Conservation (phyloP, 1,140 invertebrate genomes). For the Drosophila funebris region DNA sequence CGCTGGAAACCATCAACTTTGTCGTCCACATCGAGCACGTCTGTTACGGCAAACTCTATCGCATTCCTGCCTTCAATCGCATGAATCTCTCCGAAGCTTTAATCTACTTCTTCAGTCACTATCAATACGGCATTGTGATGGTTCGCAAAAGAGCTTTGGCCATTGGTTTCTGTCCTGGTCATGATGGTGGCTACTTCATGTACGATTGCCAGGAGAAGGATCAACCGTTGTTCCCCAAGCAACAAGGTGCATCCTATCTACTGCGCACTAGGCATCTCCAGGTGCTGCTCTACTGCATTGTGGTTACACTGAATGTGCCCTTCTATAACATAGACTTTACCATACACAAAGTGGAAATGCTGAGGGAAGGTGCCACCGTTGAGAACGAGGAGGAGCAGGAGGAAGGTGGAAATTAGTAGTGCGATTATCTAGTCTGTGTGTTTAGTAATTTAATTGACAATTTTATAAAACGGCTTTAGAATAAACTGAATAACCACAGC, state of each 20-base stretch:
- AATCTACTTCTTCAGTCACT: conserved; percentile 86
- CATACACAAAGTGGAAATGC: conserved; percentile 77
- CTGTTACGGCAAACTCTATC: conserved; percentile 86
- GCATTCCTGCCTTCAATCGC: conserved; percentile 84
- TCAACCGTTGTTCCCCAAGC: conserved; percentile 85
- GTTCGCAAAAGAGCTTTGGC: conserved; percentile 85
- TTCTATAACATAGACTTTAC: conserved; percentile 78
- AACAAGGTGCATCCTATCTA: conserved; percentile 85
- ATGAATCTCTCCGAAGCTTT: conserved; percentile 87
- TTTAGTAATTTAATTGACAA: background rate
- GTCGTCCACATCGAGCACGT: conserved; percentile 85
- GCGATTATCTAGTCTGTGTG: background rate
- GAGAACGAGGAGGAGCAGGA: conserved; percentile 67
- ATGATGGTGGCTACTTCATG: conserved; percentile 86
- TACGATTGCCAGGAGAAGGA: conserved; percentile 87
- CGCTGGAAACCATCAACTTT: conserved; percentile 85
- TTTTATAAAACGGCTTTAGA: conserved; percentile 17
- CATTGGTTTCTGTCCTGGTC: conserved; percentile 84
- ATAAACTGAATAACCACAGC: conserved; percentile 7
- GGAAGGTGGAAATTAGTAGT: background rate
- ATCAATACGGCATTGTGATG: conserved; percentile 84
- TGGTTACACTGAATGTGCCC: conserved; percentile 85
- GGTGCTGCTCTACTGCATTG: conserved; percentile 86
- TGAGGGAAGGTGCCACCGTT: conserved; percentile 60
- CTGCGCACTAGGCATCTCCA: conserved; percentile 86